Conservation (phyloP, 2,888 invertebrate species). For the Pherbina coryleti region DNA sequence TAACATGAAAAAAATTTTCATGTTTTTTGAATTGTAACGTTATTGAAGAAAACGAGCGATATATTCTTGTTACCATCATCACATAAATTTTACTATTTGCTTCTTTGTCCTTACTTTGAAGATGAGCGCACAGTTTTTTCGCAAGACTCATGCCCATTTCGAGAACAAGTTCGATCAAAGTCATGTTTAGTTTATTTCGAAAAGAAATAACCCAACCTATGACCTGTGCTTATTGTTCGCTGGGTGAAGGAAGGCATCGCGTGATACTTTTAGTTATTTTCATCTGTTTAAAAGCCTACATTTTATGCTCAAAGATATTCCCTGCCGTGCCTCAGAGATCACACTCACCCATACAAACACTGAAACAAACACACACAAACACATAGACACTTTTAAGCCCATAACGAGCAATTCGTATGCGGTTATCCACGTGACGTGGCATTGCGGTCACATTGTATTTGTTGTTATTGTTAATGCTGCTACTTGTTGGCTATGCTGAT, state of each 20-base stretch:
- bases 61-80: too few species aligned
- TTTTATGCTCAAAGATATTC: not conserved
- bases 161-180: too few species aligned
- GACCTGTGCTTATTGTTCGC: too few species aligned
- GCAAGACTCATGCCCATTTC: too few species aligned
- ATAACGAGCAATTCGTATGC: constrained; percentile 7
- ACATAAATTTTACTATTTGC: too few species aligned
- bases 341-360: not conserved
- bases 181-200: too few species aligned
- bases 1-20: too few species aligned
- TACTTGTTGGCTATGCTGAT: not conserved
- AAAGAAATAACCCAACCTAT: too few species aligned
- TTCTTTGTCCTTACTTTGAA: too few species aligned
- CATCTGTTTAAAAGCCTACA: constrained; percentile 14
- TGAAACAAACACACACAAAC: not conserved
- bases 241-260: not conserved
- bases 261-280: not conserved
- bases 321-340: not conserved
- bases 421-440: constrained; percentile 3
- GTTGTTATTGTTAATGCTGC: not conserved
- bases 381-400: not conserved
- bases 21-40: too few species aligned
- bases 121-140: too few species aligned
- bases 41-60: too few species aligned
- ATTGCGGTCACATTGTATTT: not conserved